Evolutionary conservation across 2,113 vertebrate genomes (phyloP), one percentile per base, ranked within the genome.

Genomic region (Tyto alba): DNA sequence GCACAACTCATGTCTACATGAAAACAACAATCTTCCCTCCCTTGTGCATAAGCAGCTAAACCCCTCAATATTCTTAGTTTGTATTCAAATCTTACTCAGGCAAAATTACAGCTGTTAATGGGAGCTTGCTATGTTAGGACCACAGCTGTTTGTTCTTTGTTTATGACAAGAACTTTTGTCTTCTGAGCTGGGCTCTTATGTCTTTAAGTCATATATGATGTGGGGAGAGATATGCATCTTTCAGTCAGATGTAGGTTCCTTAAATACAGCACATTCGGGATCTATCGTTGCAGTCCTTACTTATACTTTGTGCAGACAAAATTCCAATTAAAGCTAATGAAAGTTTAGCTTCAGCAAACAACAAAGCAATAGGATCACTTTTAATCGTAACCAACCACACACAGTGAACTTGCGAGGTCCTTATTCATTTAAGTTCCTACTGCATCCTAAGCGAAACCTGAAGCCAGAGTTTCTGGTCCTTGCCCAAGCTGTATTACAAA

Each of bases 401-500:
- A 17, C 2, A 62, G 12, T 75, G 29, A 76, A 62, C 1, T 62
- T 13, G 9, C 0, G 0, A 87, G 8, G 11, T 52, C 26, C 36
- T 89, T 60, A 45, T 53, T 69, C 0, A 50, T 64, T 68, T 55
- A 50, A 57, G 80, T 71, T 92, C 19, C 45, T 27, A 9, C 16
- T 81, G 7, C 10, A 34, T 40, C 25, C 11, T 60, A 47, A 74
- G 19, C 23, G 25, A 80, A 74, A 60, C 4, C 17, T 17, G 17
- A 63, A 77, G 18, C 11, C 32, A 0, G 0, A 25, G 60, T 57
- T 77, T 74, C 60, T 72, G 30, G 16, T 47, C 19, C 26, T 77
- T 84, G 11, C 4, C 10, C 41, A 69, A 62, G 56, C 0, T 64
- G 8, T 48, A 10, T 30, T 26, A 55, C 30, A 41, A 78, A 47